phyloP scores from a whole-genome alignment of 2,113 vertebrate genomes.

The Coptodon rendalli region DNA sequence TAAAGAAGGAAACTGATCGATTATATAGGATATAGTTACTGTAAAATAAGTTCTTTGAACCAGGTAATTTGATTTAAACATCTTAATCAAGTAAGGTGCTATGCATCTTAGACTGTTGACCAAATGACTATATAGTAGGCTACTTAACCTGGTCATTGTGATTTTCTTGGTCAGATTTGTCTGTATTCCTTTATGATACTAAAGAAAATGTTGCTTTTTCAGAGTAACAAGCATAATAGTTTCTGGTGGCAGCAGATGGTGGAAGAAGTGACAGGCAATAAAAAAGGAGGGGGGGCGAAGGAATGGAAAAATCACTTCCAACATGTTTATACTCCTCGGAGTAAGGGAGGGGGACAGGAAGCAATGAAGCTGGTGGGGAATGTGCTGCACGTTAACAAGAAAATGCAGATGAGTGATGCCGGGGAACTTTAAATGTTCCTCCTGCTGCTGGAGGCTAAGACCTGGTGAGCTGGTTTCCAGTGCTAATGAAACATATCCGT shows the following conservation, averaged over 20 bases:
- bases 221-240: background rate
- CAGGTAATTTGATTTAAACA: background rate
- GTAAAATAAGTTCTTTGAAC: background rate
- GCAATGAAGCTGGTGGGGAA: constrained; percentile 12
- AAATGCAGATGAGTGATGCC: background rate
- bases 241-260: background rate
- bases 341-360: background rate
- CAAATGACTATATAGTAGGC: background rate
- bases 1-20: background rate
- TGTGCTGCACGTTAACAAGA: background rate
- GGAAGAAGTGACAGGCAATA: background rate
- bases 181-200: background rate
- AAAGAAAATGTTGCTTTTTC: background rate
- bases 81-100: background rate
- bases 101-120: background rate
- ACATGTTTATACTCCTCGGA: background rate
- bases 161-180: background rate
- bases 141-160: background rate
- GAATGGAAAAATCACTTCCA: background rate
- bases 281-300: background rate
- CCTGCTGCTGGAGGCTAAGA: background rate
- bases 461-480: background rate
- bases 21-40: background rate
- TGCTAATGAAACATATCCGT: background rate
- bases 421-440: background rate